Percentiles rank a stretch among this genome's conserved stretches.
Evolutionary conservation across 2,113 vertebrate genomes (phyloP).

Genomic region (Xiphias gladius): DNA sequence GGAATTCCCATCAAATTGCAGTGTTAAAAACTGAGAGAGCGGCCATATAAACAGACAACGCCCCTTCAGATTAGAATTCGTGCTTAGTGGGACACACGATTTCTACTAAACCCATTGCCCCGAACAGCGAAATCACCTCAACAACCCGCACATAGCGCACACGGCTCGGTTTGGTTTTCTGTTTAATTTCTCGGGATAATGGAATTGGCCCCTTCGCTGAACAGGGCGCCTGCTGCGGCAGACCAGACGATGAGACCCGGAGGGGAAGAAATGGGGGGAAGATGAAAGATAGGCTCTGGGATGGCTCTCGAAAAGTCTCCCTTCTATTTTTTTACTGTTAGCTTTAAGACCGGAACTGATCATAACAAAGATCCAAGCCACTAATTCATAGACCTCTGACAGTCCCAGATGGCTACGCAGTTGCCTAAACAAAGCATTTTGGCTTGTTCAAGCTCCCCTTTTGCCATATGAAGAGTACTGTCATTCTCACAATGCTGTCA

Average conservation of each 20-base stretch:
- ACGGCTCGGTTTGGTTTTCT: constrained; percentile 63
- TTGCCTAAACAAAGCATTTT: constrained; percentile 74
- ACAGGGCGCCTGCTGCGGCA: constrained; percentile 75
- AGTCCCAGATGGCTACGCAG: constrained; percentile 61
- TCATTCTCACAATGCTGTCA: constrained; percentile 76
- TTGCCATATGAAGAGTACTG: constrained; percentile 78
- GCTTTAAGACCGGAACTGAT: constrained; percentile 78
- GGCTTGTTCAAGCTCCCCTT: constrained; percentile 70
- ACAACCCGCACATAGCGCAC: constrained; percentile 66
- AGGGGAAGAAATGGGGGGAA: constrained; percentile 32
- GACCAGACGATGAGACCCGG: constrained; percentile 72
- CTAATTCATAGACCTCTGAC: constrained; percentile 53
- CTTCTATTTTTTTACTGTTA: constrained; percentile 84
- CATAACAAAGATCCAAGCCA: constrained; percentile 69
- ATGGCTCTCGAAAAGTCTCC: constrained; percentile 72
- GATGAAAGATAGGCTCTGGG: constrained; percentile 62
- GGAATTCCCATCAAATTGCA: constrained; percentile 62
- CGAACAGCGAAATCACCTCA: constrained; percentile 71
- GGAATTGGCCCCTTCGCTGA: constrained; percentile 65
- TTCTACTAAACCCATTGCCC: constrained; percentile 51
- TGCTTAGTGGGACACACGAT: constrained; percentile 66
- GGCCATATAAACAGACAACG: constrained; percentile 78
- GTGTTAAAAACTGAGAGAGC: constrained; percentile 61
- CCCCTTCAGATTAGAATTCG: constrained; percentile 73
- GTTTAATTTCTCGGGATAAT: constrained; percentile 68